A percentile compares a stretch with the other conserved stretches of the same genome.
Conservation (phyloP, 2,888 invertebrate species). For the Torymus texanus region DNA sequence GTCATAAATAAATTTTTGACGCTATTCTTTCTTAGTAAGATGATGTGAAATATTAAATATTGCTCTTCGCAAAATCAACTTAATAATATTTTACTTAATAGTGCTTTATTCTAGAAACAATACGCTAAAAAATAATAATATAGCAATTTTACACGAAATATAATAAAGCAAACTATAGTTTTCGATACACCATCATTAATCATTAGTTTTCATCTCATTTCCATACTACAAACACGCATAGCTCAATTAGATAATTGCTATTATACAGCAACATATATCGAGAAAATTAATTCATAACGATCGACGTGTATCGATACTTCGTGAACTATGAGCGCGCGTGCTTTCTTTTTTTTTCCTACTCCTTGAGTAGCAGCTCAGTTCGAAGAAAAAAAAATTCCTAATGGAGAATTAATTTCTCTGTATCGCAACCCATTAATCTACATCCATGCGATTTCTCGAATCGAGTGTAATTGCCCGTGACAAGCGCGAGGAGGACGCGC, state of each 20-base stretch:
- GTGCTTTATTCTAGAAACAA: no score
- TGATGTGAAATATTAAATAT: no score
- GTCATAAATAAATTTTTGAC: no score
- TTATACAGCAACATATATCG: not conserved
- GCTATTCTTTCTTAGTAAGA: no score
- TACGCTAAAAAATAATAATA: no score
- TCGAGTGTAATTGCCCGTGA: conserved; percentile 45
- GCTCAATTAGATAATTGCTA: conserved; percentile 16
- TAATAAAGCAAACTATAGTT: no score
- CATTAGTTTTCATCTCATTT: no score
- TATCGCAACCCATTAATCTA: conserved; percentile 48
- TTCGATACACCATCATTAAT: no score
- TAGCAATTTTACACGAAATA: no score
- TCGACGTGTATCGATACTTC: conserved; percentile 15
- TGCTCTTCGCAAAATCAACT: no score
- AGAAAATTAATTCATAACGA: conserved; percentile 21
- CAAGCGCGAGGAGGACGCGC: conserved; percentile 9
- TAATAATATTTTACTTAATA: no score
- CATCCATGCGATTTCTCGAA: conserved; percentile 49
- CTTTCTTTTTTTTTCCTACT: conserved; percentile 1
- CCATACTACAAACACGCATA: not conserved
- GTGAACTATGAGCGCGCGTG: no score
- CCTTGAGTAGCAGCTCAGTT: not conserved
- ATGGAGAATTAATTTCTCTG: conserved; percentile 46
- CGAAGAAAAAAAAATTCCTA: conserved; percentile 23